Percentiles rank a stretch among this genome's conserved stretches.
phyloP scores from a whole-genome alignment of 2,113 vertebrate genomes.

The Poeciliopsis occidentalis region DNA sequence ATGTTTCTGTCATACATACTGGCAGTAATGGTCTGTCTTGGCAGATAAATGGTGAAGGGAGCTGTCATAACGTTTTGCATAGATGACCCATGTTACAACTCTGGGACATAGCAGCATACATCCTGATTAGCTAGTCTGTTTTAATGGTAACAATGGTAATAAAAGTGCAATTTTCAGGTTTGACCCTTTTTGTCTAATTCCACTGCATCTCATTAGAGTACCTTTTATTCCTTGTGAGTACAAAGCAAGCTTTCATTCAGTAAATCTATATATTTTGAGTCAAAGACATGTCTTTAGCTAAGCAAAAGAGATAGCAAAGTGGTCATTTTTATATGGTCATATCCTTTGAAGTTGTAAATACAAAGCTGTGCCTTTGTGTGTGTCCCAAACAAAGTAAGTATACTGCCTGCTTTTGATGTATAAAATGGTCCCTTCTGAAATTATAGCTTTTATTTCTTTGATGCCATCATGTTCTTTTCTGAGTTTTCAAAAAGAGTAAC shows the following conservation, averaged over 20 bases:
- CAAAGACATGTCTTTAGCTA: not conserved
- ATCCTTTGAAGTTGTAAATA: not conserved
- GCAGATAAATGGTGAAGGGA: not conserved
- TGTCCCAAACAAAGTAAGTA: not conserved
- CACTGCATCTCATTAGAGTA: not conserved
- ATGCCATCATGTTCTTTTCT: conserved; percentile 1
- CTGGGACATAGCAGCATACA: not conserved
- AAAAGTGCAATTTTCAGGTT: not conserved
- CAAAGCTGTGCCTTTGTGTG: not conserved
- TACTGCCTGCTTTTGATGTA: conserved; percentile 9
- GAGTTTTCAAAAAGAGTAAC: conserved; percentile 5
- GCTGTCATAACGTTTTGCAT: not conserved
- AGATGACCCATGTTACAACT: not conserved
- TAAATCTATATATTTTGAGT: not conserved
- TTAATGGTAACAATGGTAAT: not conserved
- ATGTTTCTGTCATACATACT: too few species aligned
- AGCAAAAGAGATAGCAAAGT: not conserved
- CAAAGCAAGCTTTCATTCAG: not conserved
- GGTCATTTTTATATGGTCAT: not conserved
- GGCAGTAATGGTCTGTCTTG: not conserved
- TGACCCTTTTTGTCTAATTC: not conserved
- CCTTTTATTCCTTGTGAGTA: not conserved
- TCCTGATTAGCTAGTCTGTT: not conserved
- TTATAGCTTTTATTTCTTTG: conserved; percentile 19
- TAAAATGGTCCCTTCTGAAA: conserved; percentile 2